Base-by-base conservation (phyloP, 2,797 vertebrate species). In the Gallirallus australis region DNA sequence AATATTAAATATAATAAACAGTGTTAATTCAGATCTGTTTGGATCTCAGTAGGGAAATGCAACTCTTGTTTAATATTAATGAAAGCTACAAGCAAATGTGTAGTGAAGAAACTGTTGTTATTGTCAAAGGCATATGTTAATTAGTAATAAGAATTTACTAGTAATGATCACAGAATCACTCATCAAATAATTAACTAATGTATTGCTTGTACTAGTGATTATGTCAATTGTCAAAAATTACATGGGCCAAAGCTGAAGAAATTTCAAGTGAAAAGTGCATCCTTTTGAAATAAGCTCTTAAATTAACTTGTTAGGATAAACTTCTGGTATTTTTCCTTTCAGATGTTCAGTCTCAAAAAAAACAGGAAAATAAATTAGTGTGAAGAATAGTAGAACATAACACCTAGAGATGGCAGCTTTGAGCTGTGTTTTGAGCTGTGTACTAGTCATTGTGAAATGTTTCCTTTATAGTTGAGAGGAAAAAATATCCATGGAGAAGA, bases 331-430 rank as follows among this genome's bases (percentile, higher is more conserved):
- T 90, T 91, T 81, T 56, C 16, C 7, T 89, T 90, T 92, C 37
- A 57, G 8, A 19, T 45, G 5, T 54, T 68, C 13, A 33, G 12
- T 45, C 4, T 56, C 23, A 15, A 56, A 66, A 57, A 53, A 60
- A 12, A 16, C 18, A 78, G 15, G 17, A 65, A 88, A 63, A 40
- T 11, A 69, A 56, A 18, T 13, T 25, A 40, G 20, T 42, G 15
- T 78, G 64, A 81, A 82, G 27, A 81, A 57, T 12, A 65, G 6
- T 76, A 61, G 77, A 64, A n/a, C 14, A 1, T 59, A 91, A 35
- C 45, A 75, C 95, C 96, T 96, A 65, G 72, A 96, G 97, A 69
- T 96, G 96, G 95, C 95, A 96, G 93, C 80, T 97, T 94, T 94
- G 95, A 97, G 93, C 94, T 96, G 82, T 63, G 48, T 84, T 95